Evolutionary conservation across 2,797 vertebrate genomes (phyloP), one percentile per base, ranked within the genome.

Genomic region (Siniperca scherzeri): DNA sequence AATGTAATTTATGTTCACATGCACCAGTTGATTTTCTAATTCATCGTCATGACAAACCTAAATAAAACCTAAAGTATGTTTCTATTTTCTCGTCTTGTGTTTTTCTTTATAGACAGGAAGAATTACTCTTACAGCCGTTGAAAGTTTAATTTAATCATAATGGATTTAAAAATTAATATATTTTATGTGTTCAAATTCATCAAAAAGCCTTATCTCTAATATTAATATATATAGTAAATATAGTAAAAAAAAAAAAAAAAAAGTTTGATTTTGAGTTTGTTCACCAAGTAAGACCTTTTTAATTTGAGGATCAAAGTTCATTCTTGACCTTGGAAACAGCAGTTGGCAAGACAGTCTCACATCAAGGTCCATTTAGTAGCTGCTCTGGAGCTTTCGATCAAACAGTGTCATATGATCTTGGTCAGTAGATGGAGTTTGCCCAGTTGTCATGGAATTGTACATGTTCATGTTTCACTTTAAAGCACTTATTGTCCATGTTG

Each of bases 51-150:
- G 94, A 95, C 81, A 82, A 96, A 95, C 94, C 87, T 96, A 95
- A 96, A 98, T 97, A 97, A 97, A 96, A 96, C 85, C 77, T 80
- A 87, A 81, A 83, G 84, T 92, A 96, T 96, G 93, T 98, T 98
- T 98, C 90, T 97, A 96, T 90, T 89, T 64, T 86, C 80, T 70
- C 30, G 27, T 57, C 70, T 38, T 46, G 16, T 14, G 9, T 71
- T 11, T 87, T 65, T 74, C 7, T 71, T 48, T 40, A 33, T 16
- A 60, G 36, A 46, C 5, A 7, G 11, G 11, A 55, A 25, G 4
- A 68, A 50, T 17, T 7, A 77, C 42, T 44, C 60, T n/a, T 21
- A 46, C 12, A 65, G 42, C n/a, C 44, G 3, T 9, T 42, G 50
- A 61, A 36, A 42, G 46, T 64, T 44, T 22, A 19, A 48, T 30